Evolutionary conservation across 2,888 invertebrate genomes (phyloP), one percentile per base, ranked within the genome.

Genomic region (Choreutis nemorana): DNA sequence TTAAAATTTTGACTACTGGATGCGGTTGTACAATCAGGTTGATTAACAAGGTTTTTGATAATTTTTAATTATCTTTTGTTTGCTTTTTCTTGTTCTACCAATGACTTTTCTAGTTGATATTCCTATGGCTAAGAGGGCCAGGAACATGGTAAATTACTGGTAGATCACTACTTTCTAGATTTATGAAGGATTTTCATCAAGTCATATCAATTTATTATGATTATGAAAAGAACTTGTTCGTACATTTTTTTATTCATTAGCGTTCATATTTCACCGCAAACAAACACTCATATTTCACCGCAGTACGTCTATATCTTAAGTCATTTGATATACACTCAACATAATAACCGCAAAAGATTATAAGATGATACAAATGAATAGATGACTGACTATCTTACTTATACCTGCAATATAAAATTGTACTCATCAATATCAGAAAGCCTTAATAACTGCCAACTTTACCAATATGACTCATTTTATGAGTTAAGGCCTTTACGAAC

Each of bases 231-330:
- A 23, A 23, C 13, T 23, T 13, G 4, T 23, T 23, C 9, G 4
- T 13, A 2, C 25, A 35, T 24, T 23, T 2, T n/a, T 26, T 35
- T 37, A 37, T 37, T 34, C 30, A 41, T 41, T 51, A 37, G 29
- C 46, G 38, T 47, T 42, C 45, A 48, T 46, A 48, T 39, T 31
- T 36, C 43, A 50, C 50, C 50, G 39, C 50, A 50, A 26, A 42
- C 31, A 11, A 22, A 9, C 34, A 39, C 48, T 50, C 36, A 30
- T 42, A 48, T 50, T 49, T 44, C 50, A 51, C 50, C 50, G 38
- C 50, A 50, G 36, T 36, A 39, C 38, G 35, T 32, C 41, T 36
- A 34, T 35, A 18, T 9, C 23, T 24, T 11, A 15, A 14, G 26
- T 26, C 15, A 26, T 26, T 26, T n/a, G 26, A 26, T 26, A 26